phyloP scores from a whole-genome alignment of 2,797 vertebrate genomes.

The Muraenolepis orangiensis region DNA sequence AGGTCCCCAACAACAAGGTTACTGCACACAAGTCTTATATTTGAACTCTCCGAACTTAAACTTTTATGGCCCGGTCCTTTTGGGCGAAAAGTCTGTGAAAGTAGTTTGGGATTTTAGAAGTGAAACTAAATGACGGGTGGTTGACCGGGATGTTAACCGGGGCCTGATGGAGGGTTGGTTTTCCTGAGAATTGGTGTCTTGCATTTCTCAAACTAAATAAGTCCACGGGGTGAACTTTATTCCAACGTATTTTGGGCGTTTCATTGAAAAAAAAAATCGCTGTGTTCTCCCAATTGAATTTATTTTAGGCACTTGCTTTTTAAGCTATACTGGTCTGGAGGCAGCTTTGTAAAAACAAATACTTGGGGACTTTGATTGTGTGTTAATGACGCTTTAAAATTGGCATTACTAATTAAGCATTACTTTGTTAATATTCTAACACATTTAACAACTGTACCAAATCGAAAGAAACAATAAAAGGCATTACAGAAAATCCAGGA shows the following conservation, averaged over 20 bases:
- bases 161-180: slow-evolving; percentile 33
- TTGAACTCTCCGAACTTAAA: slow-evolving; percentile 32
- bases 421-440: slow-evolving; percentile 1
- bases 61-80: slow-evolving; percentile 36
- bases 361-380: not conserved
- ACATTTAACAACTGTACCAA: not conserved
- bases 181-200: slow-evolving; percentile 39
- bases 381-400: not conserved
- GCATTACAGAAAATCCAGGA: slow-evolving; percentile 28
- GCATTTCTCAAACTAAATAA: slow-evolving; percentile 15
- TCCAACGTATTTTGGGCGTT: slow-evolving; percentile 5
- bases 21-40: slow-evolving; percentile 23
- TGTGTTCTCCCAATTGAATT: slow-evolving; percentile 2
- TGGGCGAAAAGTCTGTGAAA: slow-evolving; percentile 39
- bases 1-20: slow-evolving; percentile 22
- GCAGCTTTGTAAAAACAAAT: slow-evolving; percentile 3
- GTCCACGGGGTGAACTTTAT: slow-evolving; percentile 30
- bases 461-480: slow-evolving; percentile 27
- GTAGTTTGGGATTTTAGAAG: slow-evolving; percentile 33
- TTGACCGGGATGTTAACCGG: no score
- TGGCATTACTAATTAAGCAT: slow-evolving; percentile 16
- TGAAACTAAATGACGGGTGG: slow-evolving; percentile 36
- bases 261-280: not conserved
- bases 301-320: not conserved
- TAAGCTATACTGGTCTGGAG: not conserved